Percentiles rank a stretch among this genome's conserved stretches.
These are phyloP conservation scores for Phoenicopterus ruber DNA, from an alignment of 2,113 vertebrate species.

Conservation along the genomic window DNA sequence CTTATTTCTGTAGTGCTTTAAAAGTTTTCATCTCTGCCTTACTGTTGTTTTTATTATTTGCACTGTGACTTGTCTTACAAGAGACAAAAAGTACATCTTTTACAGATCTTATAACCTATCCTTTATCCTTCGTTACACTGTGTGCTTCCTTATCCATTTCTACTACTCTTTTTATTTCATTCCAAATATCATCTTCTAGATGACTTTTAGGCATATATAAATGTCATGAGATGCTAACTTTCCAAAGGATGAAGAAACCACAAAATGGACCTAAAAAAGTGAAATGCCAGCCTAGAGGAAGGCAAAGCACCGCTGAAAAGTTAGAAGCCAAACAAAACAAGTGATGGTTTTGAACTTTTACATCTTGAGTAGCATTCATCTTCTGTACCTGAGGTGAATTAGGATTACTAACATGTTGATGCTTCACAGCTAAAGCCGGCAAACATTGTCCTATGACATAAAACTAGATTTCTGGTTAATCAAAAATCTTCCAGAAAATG, in stretches of 20 bases:
- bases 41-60: not conserved
- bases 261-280: not conserved
- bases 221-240: not conserved
- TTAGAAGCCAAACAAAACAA: not conserved
- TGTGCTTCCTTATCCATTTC: not conserved
- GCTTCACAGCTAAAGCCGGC: not conserved
- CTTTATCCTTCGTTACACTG: not conserved
- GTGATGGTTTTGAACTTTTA: not conserved
- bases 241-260: not conserved
- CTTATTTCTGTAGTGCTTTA: not conserved
- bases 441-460: not conserved
- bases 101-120: not conserved
- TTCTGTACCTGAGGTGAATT: not conserved
- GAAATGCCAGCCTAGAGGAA: not conserved
- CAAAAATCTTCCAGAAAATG: not conserved
- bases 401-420: not conserved
- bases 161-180: not conserved
- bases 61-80: not conserved
- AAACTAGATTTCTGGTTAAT: not conserved
- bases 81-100: not conserved
- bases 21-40: not conserved
- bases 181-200: not conserved
- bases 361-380: not conserved
- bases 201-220: not conserved
- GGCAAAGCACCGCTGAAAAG: not conserved